phyloP scores from a whole-genome alignment of 1,140 invertebrate species.

The Megalopta genalis region DNA sequence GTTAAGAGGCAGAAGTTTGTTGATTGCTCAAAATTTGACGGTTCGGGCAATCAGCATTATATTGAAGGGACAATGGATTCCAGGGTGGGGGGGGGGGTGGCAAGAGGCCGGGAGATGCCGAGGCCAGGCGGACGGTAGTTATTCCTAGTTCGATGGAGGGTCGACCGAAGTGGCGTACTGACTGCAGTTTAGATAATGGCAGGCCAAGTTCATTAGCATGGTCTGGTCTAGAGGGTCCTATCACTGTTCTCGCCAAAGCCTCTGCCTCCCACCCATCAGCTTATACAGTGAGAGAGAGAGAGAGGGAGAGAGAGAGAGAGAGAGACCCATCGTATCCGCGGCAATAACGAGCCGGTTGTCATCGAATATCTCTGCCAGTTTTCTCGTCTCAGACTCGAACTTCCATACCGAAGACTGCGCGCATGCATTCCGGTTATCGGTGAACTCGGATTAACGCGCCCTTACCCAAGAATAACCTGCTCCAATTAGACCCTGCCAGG shows the following conservation, averaged over 20 bases:
- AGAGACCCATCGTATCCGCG: conserved; percentile 20
- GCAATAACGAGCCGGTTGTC: conserved; percentile 47
- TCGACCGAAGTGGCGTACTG: conserved; percentile 65
- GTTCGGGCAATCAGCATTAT: conserved; percentile 66
- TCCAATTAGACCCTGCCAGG: too few relatives aligned
- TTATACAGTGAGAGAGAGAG: too few relatives aligned
- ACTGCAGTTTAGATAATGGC: conserved; percentile 74
- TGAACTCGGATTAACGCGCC: too few relatives aligned
- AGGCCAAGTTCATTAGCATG: conserved; percentile 74
- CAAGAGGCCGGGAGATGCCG: conserved; percentile 23
- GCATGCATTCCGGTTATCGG: too few relatives aligned
- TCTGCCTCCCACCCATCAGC: conserved; percentile 13
- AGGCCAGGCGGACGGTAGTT: conserved; percentile 56
- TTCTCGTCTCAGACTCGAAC: neutral
- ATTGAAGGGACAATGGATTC: conserved; percentile 55
- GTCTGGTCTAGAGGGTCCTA: conserved; percentile 60
- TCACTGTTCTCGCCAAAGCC: conserved; percentile 52
- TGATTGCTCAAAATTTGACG: conserved; percentile 42
- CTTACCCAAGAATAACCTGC: too few relatives aligned
- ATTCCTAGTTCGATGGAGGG: conserved; percentile 66
- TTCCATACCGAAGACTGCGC: neutral
- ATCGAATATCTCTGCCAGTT: conserved; percentile 14
- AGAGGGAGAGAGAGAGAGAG: too few relatives aligned
- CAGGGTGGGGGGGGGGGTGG: too few relatives aligned
- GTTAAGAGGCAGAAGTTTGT: conserved; percentile 42